A percentile compares a stretch with the other conserved stretches of the same genome.
phyloP scores from a whole-genome alignment of 2,888 invertebrate species.

The Caenorhabditis drosophilae region DNA sequence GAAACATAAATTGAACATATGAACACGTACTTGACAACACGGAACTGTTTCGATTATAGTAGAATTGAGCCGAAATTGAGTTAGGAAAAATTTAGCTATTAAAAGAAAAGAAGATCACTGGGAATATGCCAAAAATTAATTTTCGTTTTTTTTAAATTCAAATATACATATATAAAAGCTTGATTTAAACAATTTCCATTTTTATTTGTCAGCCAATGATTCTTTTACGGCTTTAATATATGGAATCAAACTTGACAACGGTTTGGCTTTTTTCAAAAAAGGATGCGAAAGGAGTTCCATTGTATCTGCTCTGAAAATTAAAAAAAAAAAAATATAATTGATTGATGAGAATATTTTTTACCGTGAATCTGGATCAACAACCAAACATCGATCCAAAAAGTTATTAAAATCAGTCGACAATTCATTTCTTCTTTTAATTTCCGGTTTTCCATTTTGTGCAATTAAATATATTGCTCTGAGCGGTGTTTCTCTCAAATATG shows the following conservation, averaged over 20 bases:
- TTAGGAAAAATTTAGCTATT: too few species aligned
- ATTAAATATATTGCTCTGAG: slow-evolving; percentile 83
- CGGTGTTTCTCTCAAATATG: slow-evolving; percentile 92
- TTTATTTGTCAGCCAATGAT: slow-evolving; percentile 36
- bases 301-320: slow-evolving; percentile 77
- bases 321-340: background rate
- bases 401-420: slow-evolving; percentile 77
- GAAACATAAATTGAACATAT: too few species aligned
- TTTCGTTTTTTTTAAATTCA: background rate
- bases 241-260: slow-evolving; percentile 82
- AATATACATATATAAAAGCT: slow-evolving; percentile 33
- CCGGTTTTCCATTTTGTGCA: slow-evolving; percentile 91
- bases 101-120: background rate
- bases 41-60: too few species aligned
- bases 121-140: too few species aligned
- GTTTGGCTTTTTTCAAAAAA: slow-evolving; percentile 82
- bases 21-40: too few species aligned
- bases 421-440: slow-evolving; percentile 82
- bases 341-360: slow-evolving; percentile 3
- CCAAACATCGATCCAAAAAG: slow-evolving; percentile 78
- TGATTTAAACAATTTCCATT: background rate
- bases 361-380: slow-evolving; percentile 52
- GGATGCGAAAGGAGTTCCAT: slow-evolving; percentile 87
- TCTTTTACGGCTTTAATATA: slow-evolving; percentile 89
- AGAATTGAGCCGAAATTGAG: too few species aligned